Evolutionary conservation across 2,113 vertebrate species (phyloP).

Genomic region (Danionella cerebrum): DNA sequence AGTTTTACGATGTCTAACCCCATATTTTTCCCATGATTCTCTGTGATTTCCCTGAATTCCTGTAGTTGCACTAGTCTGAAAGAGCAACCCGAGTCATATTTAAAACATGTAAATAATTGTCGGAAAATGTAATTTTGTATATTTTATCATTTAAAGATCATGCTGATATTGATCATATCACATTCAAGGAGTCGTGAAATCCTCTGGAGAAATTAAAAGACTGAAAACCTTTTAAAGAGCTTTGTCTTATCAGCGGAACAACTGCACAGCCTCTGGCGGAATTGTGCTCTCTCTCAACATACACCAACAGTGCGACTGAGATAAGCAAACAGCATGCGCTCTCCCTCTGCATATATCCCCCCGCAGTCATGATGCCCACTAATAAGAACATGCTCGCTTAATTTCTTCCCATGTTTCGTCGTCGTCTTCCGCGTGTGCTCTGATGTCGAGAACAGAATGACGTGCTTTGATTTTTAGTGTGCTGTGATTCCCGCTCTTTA

Average conservation of each 20-base stretch:
- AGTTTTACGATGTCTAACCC: no score
- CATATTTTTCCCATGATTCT: no score
- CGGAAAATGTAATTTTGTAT: no score
- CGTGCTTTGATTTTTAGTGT: slow-evolving; percentile 31
- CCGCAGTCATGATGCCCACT: slow-evolving; percentile 11
- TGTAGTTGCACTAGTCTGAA: no score
- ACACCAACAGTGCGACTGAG: background rate
- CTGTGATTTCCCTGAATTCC: no score
- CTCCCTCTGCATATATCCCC: slow-evolving; percentile 9
- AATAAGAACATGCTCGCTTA: background rate
- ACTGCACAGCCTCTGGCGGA: slow-evolving; percentile 19
- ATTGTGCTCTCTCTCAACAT: slow-evolving; percentile 12
- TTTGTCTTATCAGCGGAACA: slow-evolving; percentile 20
- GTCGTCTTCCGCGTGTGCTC: background rate
- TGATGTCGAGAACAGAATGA: no score
- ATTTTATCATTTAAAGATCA: no score
- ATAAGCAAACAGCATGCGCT: slow-evolving; percentile 16
- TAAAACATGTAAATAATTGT: no score
- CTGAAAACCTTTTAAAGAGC: background rate
- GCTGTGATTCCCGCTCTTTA: slow-evolving; percentile 23
- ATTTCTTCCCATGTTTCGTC: background rate
- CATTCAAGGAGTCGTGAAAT: no score
- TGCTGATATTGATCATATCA: no score
- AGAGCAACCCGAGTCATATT: no score
- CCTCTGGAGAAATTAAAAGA: background rate